Evolutionary conservation across 1,140 invertebrate species (phyloP), one percentile per base, ranked within the genome.

Genomic region (Drosophila athabasca): DNA sequence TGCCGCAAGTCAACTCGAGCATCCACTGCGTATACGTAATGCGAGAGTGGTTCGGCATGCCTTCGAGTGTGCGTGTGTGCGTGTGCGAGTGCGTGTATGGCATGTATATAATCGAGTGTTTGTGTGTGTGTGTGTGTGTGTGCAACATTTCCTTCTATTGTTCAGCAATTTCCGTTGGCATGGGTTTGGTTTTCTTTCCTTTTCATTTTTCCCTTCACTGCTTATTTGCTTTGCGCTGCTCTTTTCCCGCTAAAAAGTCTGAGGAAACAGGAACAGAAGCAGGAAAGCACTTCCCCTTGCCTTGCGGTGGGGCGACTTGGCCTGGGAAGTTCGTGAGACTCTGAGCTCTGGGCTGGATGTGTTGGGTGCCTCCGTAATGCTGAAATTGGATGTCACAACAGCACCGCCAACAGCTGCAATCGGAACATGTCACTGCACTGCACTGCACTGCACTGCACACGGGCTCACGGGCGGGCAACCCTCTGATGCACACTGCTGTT

Each of bases 111-210:
- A 83, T 82, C 79, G 79, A 74, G 72, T 69, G 73, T 65, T 19
- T 19, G 57, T 85, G 66, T 50, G 51, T 48, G 73, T 85, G 66
- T 50, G 51, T 44, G 73, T 67, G 60, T 68, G 48, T 70, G 59
- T 60, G 57, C 39, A 76, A 85, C 73, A 70, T 80, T 77, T 85
- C 60, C 77, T 77, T 77, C 77, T 74, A 81, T 85, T 87, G 82
- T 85, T 78, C 65, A 82, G 84, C 74, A 82, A 78, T 85, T 87
- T 85, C 82, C 82, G 82, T 49, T 74, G 22, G 65, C 82, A 69
- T 52, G 53, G 65, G 11, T 77, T 26, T 71, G 68, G 13, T 31
- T 53, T 73, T 22, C 43, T 7, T 24, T 11, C 17, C 43, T 70
- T 19, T 19, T 19, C 24, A 5, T 49, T 50, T 61, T 53, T 43